A percentile compares a stretch with the other conserved stretches of the same genome.
Conservation (phyloP, 2,888 invertebrate genomes). For the Trachelus stipa region DNA sequence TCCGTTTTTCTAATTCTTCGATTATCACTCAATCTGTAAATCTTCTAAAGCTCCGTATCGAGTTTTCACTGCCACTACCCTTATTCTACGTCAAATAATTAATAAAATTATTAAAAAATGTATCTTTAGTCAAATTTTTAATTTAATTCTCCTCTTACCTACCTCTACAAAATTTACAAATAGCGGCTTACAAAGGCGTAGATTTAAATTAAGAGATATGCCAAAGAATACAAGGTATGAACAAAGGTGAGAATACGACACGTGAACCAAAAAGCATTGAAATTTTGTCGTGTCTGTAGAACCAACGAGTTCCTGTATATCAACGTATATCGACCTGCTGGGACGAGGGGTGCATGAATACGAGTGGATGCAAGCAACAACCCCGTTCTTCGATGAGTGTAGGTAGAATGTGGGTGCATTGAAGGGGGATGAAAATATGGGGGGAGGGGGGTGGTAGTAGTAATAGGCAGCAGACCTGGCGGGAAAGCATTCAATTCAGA, state of each 20-base stretch:
- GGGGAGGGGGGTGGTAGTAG: slow-evolving; percentile 17
- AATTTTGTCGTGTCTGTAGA: not conserved
- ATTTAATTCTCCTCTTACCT: not conserved
- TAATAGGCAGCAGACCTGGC: slow-evolving; percentile 29
- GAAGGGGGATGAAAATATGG: not conserved
- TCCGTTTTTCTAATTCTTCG: not conserved
- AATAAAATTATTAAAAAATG: not conserved
- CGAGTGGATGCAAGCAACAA: slow-evolving; percentile 45
- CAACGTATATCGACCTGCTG: slow-evolving; percentile 55
- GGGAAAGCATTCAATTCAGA: slow-evolving; percentile 52
- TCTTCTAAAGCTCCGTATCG: not conserved
- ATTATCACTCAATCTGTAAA: not conserved
- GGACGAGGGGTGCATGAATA: slow-evolving; percentile 48
- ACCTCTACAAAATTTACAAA: not conserved
- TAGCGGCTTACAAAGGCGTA: not conserved
- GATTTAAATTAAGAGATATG: not conserved
- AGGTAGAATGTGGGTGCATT: not conserved
- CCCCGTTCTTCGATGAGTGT: slow-evolving; percentile 15
- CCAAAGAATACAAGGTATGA: too few species aligned
- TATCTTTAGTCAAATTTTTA: not conserved
- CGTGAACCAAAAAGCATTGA: not conserved
- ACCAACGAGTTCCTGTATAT: slow-evolving; percentile 16
- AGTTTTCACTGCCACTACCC: not conserved
- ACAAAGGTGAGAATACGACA: not conserved
- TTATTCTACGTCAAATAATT: not conserved